phyloP scores from a whole-genome alignment of 1,140 invertebrate species.

The Drosophila melanica region DNA sequence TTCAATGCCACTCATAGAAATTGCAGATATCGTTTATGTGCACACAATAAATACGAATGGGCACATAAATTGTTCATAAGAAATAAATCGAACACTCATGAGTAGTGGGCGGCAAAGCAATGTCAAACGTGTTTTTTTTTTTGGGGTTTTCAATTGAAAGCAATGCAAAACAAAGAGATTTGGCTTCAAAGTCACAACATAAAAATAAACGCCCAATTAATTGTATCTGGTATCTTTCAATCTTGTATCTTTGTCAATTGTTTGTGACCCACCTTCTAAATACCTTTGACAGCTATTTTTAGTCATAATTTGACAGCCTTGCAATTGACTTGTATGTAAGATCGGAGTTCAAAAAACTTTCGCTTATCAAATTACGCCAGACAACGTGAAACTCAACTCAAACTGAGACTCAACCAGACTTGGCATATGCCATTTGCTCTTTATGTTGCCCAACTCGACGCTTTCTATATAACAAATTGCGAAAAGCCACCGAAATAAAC shows the following conservation, averaged over 20 bases:
- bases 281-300: conserved; percentile 49
- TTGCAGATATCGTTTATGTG: conserved; percentile 53
- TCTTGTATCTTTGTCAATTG: conserved; percentile 47
- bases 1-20: conserved; percentile 76
- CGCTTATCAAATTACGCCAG: conserved; percentile 65
- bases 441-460: conserved; percentile 36
- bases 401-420: conserved; percentile 4
- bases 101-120: conserved; percentile 69
- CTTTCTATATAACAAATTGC: conserved; percentile 62
- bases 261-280: conserved; percentile 41
- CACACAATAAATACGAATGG: conserved; percentile 13
- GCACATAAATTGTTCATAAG: conserved; percentile 10
- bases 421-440: conserved; percentile 47
- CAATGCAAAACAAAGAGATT: conserved; percentile 50
- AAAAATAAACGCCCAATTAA: conserved; percentile 26
- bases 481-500: conserved; percentile 53
- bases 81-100: conserved; percentile 4
- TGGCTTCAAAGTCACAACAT: conserved; percentile 30
- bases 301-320: conserved; percentile 63
- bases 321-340: conserved; percentile 26
- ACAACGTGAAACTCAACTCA: conserved; percentile 48
- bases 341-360: conserved; percentile 75
- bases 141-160: conserved; percentile 59
- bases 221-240: conserved; percentile 27
- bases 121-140: conserved; percentile 54